phyloP scores from a whole-genome alignment of 2,113 vertebrate genomes.

The Arothron firmamentum region DNA sequence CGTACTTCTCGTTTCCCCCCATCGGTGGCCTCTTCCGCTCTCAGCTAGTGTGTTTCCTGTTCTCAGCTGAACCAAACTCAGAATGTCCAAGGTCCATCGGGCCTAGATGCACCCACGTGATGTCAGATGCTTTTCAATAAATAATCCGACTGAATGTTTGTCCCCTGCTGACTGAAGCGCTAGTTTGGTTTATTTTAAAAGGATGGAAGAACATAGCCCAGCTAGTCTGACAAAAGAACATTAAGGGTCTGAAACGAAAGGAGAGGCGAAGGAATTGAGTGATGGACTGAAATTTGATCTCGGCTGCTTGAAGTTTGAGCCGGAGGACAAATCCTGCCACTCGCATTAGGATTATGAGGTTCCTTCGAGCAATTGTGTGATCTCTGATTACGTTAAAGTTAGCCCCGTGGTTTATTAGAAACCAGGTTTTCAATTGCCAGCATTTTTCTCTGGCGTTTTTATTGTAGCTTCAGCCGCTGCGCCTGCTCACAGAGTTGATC shows the following conservation, averaged over 20 bases:
- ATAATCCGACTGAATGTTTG: too few relatives aligned
- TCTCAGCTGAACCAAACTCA: conserved; percentile 52
- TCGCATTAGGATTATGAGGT: background rate
- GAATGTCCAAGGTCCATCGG: conserved; percentile 50
- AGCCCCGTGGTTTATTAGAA: background rate
- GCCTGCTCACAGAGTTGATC: conserved; percentile 15
- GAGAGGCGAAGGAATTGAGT: conserved; percentile 1
- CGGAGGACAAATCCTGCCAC: conserved; percentile 5
- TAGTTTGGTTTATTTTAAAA: too few relatives aligned
- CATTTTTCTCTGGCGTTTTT: background rate
- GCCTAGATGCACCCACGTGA: conserved; percentile 22
- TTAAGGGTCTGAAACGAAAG: conserved; percentile 8
- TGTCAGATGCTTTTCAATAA: background rate
- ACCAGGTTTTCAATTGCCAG: conserved; percentile 1
- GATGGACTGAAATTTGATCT: conserved; percentile 30
- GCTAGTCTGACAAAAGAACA: conserved; percentile 10
- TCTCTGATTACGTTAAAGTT: background rate
- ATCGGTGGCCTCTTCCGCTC: conserved; percentile 55
- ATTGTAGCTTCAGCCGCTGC: background rate
- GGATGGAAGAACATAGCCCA: background rate
- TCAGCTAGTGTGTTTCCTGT: conserved; percentile 60
- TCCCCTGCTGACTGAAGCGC: background rate
- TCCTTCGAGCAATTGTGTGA: conserved; percentile 1
- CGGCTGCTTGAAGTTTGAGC: conserved; percentile 18
- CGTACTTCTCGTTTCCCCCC: conserved; percentile 23